Evolutionary conservation across 2,113 vertebrate species (phyloP).

Genomic region (Coregonus clupeaformis): DNA sequence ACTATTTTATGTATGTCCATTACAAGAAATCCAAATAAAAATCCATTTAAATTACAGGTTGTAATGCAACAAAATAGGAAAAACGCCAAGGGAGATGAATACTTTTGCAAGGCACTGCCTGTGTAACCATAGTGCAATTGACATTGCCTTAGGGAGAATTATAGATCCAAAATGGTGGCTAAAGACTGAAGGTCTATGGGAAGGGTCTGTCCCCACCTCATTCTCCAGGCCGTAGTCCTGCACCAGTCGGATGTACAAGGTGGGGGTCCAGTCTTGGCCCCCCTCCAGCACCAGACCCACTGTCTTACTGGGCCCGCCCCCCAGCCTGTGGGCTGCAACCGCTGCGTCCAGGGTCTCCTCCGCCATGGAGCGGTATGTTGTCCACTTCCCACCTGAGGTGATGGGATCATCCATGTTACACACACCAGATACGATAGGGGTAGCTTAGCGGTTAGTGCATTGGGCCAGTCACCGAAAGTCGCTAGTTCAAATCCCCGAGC

Average conservation of each 20-base stretch:
- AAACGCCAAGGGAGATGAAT: no score
- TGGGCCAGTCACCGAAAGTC: no score
- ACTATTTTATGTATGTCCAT: no score
- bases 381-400: conserved; percentile 88
- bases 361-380: conserved; percentile 94
- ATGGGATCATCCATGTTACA: neutral
- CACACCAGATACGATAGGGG: neutral
- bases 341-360: conserved; percentile 87
- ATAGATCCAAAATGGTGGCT: neutral
- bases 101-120: no score
- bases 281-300: conserved; percentile 89
- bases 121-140: neutral
- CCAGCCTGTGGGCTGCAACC: conserved; percentile 74
- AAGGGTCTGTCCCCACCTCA: conserved; percentile 74
- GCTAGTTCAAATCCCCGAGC: no score
- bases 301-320: conserved; percentile 78
- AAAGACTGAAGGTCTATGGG: neutral
- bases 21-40: no score
- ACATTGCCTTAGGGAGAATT: neutral
- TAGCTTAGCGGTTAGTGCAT: no score
- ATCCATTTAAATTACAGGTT: no score
- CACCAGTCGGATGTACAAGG: conserved; percentile 92
- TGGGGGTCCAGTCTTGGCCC: conserved; percentile 89
- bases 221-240: conserved; percentile 96
- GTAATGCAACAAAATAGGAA: no score